Evolutionary conservation across 2,888 invertebrate species (phyloP), one percentile per base, ranked within the genome.

Genomic region (Amblyteles armatorius): DNA sequence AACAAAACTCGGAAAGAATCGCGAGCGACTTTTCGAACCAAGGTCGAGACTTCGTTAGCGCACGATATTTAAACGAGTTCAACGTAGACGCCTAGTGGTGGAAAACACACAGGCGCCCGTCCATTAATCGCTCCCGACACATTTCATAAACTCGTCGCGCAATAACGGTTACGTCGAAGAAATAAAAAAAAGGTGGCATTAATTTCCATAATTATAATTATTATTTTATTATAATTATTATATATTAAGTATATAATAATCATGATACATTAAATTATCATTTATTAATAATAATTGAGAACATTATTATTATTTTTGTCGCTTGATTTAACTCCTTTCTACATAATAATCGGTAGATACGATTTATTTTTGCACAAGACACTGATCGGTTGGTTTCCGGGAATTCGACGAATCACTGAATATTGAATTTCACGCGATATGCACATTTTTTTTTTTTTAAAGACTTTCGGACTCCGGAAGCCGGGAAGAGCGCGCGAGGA

Each of bases 71-170:
- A 63, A 71, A 29, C 44, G 69, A 69, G 57, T 63, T 26, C 19
- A 68, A 68, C 50, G 36, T 52, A n/a, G 36, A n/a, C 40, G 26
- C 36, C 50, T 26, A 26, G 50, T 4, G 55, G 52, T 19, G 71
- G 52, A 19, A 13, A 78, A 68, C 55, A 44, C 22, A 60, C 19
- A 55, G 36, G 7, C n/a, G 13, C 48, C 40, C 26, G 50, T 2
- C 19, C 11, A 22, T 26, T 22, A 68, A 74, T 69, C 74, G 79
- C 69, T 19, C 63, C 74, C 74, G 60, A 55, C 76, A 76, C 76
- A 40, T 79, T 83, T 71, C 52, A 22, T 44, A 71, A 79, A 79
- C 83, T 79, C 44, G 65, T 68, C 16, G 57, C 19, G 68, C 44
- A 5, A n/a, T n/a, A 26, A 11, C 11, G 13, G 22, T 57, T 11